A percentile compares a stretch with the other conserved stretches of the same genome.
Evolutionary conservation across 2,113 vertebrate species (phyloP).

Genomic region (Dicaeum eximium): DNA sequence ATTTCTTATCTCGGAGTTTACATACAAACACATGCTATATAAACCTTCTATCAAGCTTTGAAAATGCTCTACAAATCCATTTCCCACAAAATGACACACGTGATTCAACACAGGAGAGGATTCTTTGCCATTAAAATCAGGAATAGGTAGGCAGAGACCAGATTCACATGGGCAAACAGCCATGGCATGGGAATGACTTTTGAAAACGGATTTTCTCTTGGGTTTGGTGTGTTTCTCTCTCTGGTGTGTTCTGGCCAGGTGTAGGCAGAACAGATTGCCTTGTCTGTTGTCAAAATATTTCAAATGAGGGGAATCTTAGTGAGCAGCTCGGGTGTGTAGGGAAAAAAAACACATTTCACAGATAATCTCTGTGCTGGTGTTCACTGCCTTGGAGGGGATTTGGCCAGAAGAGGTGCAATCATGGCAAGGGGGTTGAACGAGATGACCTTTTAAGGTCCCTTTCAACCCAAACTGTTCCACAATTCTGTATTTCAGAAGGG

Average conservation of each 20-base stretch:
- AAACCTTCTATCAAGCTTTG: too few relatives aligned
- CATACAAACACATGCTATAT: too few relatives aligned
- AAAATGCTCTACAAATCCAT: too few relatives aligned
- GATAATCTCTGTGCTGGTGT: not conserved
- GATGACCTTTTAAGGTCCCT: not conserved
- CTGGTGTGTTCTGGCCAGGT: not conserved
- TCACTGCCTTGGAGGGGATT: not conserved
- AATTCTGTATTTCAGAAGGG: not conserved
- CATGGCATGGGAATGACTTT: not conserved
- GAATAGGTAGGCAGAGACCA: not conserved
- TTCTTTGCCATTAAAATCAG: not conserved
- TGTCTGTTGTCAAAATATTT: not conserved
- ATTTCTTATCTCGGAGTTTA: too few relatives aligned
- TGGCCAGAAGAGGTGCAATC: not conserved
- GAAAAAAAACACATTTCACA: not conserved
- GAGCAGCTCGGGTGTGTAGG: not conserved
- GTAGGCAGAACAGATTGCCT: not conserved
- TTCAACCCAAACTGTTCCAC: not conserved
- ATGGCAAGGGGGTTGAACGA: too few relatives aligned
- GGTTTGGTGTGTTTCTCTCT: not conserved
- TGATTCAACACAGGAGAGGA: not conserved
- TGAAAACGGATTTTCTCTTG: not conserved
- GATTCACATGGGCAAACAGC: fast-evolving
- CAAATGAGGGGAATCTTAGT: not conserved
- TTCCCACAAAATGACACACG: too few relatives aligned